Conservation (phyloP, 2,888 invertebrate species). For the Platycnemis pennipes region DNA sequence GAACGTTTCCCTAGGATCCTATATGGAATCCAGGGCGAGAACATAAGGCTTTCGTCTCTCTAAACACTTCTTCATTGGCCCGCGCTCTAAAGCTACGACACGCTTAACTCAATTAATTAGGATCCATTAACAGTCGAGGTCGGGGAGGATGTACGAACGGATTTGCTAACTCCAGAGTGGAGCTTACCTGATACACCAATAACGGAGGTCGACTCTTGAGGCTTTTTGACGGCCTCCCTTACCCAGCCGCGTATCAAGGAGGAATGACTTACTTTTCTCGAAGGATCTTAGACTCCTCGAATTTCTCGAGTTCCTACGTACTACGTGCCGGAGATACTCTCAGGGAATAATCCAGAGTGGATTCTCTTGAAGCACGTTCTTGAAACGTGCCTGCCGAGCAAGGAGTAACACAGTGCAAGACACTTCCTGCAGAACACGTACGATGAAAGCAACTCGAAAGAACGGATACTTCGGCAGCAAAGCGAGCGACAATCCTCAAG, state of each 20-base stretch:
- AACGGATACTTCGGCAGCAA: neutral
- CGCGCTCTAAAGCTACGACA: neutral
- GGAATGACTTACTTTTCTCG: neutral
- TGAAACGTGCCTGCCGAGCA: neutral
- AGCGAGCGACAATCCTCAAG: neutral
- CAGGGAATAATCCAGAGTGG: neutral
- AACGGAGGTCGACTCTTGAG: neutral
- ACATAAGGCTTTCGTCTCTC: neutral
- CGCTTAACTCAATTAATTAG: constrained; percentile 43
- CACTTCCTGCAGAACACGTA: neutral
- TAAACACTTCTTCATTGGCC: neutral
- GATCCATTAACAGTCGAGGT: neutral
- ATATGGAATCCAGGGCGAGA: neutral
- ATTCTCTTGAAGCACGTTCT: neutral
- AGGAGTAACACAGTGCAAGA: neutral
- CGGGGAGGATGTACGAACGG: constrained; percentile 3
- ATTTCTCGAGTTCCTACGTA: neutral
- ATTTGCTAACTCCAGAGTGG: constrained; percentile 44
- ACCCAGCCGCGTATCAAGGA: neutral
- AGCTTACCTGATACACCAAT: constrained; percentile 2
- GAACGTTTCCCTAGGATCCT: too few relatives aligned
- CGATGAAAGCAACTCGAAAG: neutral
- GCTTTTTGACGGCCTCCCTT: neutral
- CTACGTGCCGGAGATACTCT: neutral
- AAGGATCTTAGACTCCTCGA: neutral